phyloP scores from a whole-genome alignment of 1,140 invertebrate species.

The Lepidostoma basale region DNA sequence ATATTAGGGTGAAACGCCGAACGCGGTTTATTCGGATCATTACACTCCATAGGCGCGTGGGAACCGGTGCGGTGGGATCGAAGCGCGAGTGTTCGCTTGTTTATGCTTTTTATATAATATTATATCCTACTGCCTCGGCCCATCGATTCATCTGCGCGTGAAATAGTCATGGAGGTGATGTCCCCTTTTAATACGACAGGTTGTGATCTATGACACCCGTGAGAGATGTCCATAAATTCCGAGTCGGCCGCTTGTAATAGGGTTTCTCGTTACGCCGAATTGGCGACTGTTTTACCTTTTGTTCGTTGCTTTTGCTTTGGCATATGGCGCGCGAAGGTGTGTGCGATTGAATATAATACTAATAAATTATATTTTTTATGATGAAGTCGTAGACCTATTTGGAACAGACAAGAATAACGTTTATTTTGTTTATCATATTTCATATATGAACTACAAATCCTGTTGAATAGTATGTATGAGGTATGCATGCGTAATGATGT shows the following conservation, averaged over 20 bases:
- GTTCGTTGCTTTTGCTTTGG: not conserved
- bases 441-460: too few relatives aligned
- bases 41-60: conserved; percentile 2
- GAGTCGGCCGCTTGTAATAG: not conserved
- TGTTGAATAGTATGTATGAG: too few relatives aligned
- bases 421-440: too few relatives aligned
- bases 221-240: conserved; percentile 1
- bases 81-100: not conserved
- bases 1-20: conserved; percentile 2
- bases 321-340: too few relatives aligned
- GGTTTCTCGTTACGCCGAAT: not conserved
- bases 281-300: not conserved
- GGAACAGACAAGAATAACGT: too few relatives aligned
- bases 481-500: too few relatives aligned
- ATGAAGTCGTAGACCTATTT: too few relatives aligned
- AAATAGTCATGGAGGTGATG: not conserved
- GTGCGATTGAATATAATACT: too few relatives aligned
- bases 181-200: conserved; percentile 13
- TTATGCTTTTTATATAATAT: not conserved
- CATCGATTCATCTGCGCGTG: conserved; percentile 14
- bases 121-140: not conserved
- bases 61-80: not conserved
- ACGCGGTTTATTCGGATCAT: conserved; percentile 24
- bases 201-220: conserved; percentile 26
- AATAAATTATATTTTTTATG: too few relatives aligned